Evolutionary conservation across 64 coral and sea anemone genomes (phyloP), one percentile per base, ranked within the genome.

Genomic region (Porites lutea): DNA sequence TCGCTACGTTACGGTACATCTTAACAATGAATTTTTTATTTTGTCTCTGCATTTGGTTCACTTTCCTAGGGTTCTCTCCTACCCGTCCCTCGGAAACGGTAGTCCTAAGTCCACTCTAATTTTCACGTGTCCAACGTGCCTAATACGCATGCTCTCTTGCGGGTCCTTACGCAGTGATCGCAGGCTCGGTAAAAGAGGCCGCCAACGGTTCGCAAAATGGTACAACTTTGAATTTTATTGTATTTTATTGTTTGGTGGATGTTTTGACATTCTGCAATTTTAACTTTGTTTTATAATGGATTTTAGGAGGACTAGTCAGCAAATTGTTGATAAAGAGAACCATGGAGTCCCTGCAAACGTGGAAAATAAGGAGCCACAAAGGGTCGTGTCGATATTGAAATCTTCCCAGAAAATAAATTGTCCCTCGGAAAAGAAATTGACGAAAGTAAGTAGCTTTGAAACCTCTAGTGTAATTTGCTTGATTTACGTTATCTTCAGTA

Each of bases 201-300:
- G 81, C 46, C 79, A 65, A 84, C 61, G 59, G 81, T 82, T 82
- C 59, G 16, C 61, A 65, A 12, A 84, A 84, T 84, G 81, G 81
- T 84, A 84, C 46, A 84, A 66, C 81, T 84, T 84, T 84, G 81
- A 84, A 84, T 84, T 84, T 68, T 67, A 68, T 51, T 48, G 47
- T 84, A 63, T 68, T 84, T 67, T 84, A 63, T 84, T 84, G 81
- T 84, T 84, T 84, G 81, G 46, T 48, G 62, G 48, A 68, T 48
- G 13, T 84, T 84, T 84, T 63, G 65, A 13, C 1, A 22, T 67
- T 84, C 15, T 20, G 6, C 63, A 52, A 7, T 16, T 51, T 68
- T 84, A 84, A 68, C 81, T 9, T 67, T 67, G 46, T 51, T 68
- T 84, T 49, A 12, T 84, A 68, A 84, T 84, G 81, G 81, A 84